These are phyloP conservation scores for Minunthozetes semirufus DNA, from an alignment of 2,888 invertebrate genomes.

Conservation along the genomic window DNA sequence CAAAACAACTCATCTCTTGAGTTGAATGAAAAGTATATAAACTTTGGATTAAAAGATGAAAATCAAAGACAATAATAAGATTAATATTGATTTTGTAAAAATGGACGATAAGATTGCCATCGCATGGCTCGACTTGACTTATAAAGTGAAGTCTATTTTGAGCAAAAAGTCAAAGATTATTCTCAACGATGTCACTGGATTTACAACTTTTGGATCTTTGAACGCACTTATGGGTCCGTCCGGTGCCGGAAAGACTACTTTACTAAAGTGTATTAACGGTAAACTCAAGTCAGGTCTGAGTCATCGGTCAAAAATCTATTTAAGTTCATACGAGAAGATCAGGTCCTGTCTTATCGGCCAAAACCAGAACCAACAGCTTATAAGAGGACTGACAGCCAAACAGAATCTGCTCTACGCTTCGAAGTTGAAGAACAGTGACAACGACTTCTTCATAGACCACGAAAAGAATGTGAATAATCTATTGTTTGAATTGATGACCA, in stretches of 20 bases:
- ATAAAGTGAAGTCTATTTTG: background rate
- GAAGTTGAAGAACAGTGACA: conserved; percentile 25
- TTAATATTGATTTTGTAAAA: background rate
- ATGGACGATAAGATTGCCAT: conserved; percentile 12
- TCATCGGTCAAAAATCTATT: background rate
- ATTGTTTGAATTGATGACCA: conserved; percentile 13
- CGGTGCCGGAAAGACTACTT: conserved; percentile 17
- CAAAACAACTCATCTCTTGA: background rate
- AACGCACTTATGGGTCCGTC: conserved; percentile 27
- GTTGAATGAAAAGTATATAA: background rate
- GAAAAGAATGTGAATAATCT: conserved; percentile 2
- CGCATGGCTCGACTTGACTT: conserved; percentile 6
- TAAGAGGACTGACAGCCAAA: conserved; percentile 2
- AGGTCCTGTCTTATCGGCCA: conserved; percentile 18
- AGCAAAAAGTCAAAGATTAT: background rate
- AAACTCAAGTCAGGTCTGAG: conserved; percentile 6
- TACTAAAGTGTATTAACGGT: conserved; percentile 18
- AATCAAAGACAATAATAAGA: background rate
- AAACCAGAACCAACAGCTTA: conserved; percentile 8
- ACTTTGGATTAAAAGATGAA: background rate
- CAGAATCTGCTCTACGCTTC: conserved; percentile 19
- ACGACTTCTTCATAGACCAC: conserved; percentile 13
- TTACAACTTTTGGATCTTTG: background rate
- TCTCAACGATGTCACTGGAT: background rate
- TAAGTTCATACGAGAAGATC: conserved; percentile 18